Conservation (phyloP, 2,113 vertebrate genomes). For the human (Homo sapiens) region GRCh38 chr6:153207501-153208000, state of each 20-base stretch:
- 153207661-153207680: background rate
- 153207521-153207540: background rate
- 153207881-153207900: background rate
- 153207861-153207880: background rate
- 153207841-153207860: background rate
- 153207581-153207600: background rate
- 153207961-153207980: background rate
- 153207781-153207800: background rate
- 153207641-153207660: background rate
- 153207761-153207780: background rate
- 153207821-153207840: background rate
- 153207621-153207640: background rate
- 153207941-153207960: background rate
- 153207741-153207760: background rate
- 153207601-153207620: background rate
- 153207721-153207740: background rate
- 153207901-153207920: background rate
- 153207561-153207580: background rate
- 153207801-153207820: background rate
- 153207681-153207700: background rate
- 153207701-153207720: background rate
- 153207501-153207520: background rate
- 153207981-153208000: background rate
- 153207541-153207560: background rate
- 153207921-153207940: background rate